phyloP scores from a whole-genome alignment of 2,888 invertebrate genomes.

The Polydrusus cervinus region DNA sequence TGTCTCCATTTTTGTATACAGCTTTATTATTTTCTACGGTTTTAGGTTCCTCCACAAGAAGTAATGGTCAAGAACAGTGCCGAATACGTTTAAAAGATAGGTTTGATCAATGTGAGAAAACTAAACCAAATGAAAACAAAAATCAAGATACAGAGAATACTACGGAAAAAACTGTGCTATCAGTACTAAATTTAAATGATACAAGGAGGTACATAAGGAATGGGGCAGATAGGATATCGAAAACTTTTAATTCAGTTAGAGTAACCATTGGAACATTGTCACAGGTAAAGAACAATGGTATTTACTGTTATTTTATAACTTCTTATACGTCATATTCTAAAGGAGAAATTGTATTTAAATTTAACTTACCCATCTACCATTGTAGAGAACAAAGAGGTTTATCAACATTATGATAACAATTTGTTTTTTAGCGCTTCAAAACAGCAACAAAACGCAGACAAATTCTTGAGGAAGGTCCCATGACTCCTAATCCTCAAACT shows the following conservation, averaged over 20 bases:
- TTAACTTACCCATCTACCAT: no score
- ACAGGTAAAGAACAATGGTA: conserved; percentile 72
- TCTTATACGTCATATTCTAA: no score
- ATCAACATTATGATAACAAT: no score
- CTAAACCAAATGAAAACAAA: conserved; percentile 11
- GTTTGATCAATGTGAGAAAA: conserved; percentile 62
- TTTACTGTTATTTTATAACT: background rate
- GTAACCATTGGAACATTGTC: conserved; percentile 80
- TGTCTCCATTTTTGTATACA: background rate
- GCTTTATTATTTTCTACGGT: background rate
- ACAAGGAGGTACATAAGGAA: conserved; percentile 78
- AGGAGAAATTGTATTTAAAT: no score
- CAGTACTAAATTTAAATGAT: conserved; percentile 73
- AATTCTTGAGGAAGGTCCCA: conserved; percentile 74
- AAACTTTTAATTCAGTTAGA: conserved; percentile 78
- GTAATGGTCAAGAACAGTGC: conserved; percentile 59
- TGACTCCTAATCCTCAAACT: conserved; percentile 71
- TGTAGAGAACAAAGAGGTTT: no score
- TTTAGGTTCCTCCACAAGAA: conserved; percentile 43
- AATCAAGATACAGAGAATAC: conserved; percentile 28
- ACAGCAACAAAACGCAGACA: conserved; percentile 74
- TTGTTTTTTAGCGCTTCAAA: conserved; percentile 72
- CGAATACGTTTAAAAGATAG: conserved; percentile 66
- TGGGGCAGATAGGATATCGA: conserved; percentile 80
- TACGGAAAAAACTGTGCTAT: conserved; percentile 65